phyloP scores from a whole-genome alignment of 2,797 vertebrate genomes.

The Sebastes miniatus region DNA sequence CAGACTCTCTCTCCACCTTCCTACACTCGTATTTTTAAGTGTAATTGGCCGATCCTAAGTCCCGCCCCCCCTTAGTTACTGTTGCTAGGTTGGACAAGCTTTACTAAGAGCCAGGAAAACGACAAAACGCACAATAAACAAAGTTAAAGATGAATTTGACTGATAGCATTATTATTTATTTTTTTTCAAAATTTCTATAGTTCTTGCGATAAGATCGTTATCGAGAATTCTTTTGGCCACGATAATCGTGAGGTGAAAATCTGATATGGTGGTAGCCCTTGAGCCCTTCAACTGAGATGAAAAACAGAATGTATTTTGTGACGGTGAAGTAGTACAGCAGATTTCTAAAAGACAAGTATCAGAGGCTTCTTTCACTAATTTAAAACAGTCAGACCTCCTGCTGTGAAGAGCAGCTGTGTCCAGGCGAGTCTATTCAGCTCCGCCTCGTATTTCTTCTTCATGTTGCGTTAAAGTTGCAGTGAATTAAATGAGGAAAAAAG shows the following conservation, averaged over 20 bases:
- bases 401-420: slow-evolving; percentile 58
- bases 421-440: slow-evolving; percentile 30
- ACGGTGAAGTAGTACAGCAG: not conserved
- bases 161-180: no score
- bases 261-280: no score
- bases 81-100: no score
- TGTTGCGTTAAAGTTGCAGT: slow-evolving; percentile 23
- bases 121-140: no score
- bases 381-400: slow-evolving; percentile 41
- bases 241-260: not conserved
- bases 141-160: no score
- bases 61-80: no score
- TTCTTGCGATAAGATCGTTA: not conserved
- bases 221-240: not conserved
- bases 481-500: slow-evolving; percentile 34
- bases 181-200: no score
- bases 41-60: no score
- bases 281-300: not conserved
- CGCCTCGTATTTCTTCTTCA: slow-evolving; percentile 49
- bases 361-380: slow-evolving; percentile 25
- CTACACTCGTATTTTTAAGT: no score
- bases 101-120: no score
- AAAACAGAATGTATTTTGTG: not conserved
- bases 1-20: no score
- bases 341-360: slow-evolving; percentile 1